Evolutionary conservation across 2,113 vertebrate species (phyloP), one percentile per base, ranked within the genome.

Genomic region (Cariama cristata): DNA sequence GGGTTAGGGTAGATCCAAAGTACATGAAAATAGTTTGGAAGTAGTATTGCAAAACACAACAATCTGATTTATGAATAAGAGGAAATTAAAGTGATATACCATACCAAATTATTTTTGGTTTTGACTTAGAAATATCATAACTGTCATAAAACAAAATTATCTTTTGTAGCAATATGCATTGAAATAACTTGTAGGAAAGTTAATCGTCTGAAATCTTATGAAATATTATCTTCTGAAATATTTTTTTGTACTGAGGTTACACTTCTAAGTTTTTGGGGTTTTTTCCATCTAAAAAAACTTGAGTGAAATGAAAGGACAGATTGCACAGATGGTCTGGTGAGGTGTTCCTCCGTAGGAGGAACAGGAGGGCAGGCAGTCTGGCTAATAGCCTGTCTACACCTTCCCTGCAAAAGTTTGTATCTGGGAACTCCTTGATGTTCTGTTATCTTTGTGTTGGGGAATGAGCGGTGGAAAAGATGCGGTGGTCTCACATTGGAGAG

Each of bases 151-250:
- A 38, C 47, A 90, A 94, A 96, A 97, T 83, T 97, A 84, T 90
- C 96, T 98, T 97, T 90, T 96, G 91, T 94, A 90, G 47, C 90
- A 95, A 90, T 96, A 91, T 68, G 81, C 96, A 96, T 91, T 76
- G 94, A 72, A 95, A 89, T 86, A 80, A 86, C 86, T 90, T 80
- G 69, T 28, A n/a, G 79, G 80, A 86, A 96, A 98, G 92, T 88
- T 96, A 86, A 97, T 97, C 83, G 97, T 75, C 55, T 80, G 88
- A 77, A 91, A 84, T 38, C n/a, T 96, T 66, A 87, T 86, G 75
- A 97, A 89, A 93, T 95, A 50, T 81, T 38, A 38, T 38, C 47
- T 96, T 82, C 93, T 93, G 83, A 97, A 88, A 92, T 94, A 14
- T 71, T 75, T 86, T 81, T 91, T 68, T 86, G 44, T 56, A 45